Evolutionary conservation across 2,888 invertebrate genomes (phyloP), one percentile per base, ranked within the genome.

Genomic region (Papilio protenor): DNA sequence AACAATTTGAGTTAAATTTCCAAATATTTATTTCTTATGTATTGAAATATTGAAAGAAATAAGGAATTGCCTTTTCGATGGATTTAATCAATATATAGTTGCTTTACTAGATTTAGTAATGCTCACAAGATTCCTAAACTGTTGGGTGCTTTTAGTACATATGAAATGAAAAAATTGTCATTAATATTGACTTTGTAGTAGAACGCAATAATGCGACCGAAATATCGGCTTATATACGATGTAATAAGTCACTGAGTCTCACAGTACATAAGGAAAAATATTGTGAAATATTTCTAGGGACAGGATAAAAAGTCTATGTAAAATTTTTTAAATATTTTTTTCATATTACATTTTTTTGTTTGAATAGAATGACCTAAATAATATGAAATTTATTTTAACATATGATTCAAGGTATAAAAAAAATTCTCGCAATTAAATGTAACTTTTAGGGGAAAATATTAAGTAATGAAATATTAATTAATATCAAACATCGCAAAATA

Each of bases 131-230:
- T 76, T 57, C 66, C 66, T 21, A 75, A 78, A 75, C 73, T 78
- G 78, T 72, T 45, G 78, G 78, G 78, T 66, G 78, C 73, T 76
- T 72, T 52, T 57, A 66, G 78, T 78, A 73, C 73, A 57, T 52
- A 55, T 33, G 70, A 23, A 61, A 64, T 71, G 61, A 71, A 75
- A 73, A 75, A 33, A 23, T 66, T 40, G 49, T 55, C 59, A 33
- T 59, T 6, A 64, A 45, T 73, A 40, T 70, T 73, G 5, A 57
- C 75, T 18, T 18, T 72, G 71, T 49, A 66, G 33, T 64, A 57
- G 55, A 61, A 21, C 18, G 71, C 23, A 12, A 70, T 21, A 2
- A 64, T 66, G 18, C 23, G 52, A 73, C 27, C 64, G 66, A 66
- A 70, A 75, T 73, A 59, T 77, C 61, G 70, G 79, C 66, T 73